A percentile compares a stretch with the other conserved stretches of the same genome.
phyloP scores from a whole-genome alignment of 1,140 invertebrate species.

The Panulirus ornatus region DNA sequence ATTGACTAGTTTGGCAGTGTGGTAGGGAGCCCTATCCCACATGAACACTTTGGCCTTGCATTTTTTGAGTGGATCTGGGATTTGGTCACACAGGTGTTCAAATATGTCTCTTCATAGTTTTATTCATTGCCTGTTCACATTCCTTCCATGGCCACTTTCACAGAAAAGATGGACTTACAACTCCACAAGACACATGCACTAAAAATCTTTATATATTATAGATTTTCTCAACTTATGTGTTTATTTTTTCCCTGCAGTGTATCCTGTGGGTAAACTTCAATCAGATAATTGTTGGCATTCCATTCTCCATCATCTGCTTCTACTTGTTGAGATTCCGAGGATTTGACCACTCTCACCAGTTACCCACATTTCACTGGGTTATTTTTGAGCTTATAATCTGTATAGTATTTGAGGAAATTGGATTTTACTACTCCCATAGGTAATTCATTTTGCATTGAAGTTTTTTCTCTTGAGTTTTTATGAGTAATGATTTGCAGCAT shows the following conservation, averaged over 20 bases:
- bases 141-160: not conserved
- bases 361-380: constrained; percentile 91
- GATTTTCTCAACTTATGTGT: not conserved
- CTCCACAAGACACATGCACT: no score
- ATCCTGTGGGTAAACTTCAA: constrained; percentile 84
- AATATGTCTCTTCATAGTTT: no score
- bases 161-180: no score
- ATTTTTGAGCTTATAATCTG: constrained; percentile 87
- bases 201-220: no score
- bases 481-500: no score
- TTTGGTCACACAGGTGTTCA: no score
- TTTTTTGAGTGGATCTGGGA: no score
- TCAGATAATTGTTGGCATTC: constrained; percentile 85
- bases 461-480: not conserved
- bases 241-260: constrained; percentile 27
- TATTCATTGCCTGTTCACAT: no score
- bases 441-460: constrained; percentile 5
- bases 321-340: constrained; percentile 85
- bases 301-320: constrained; percentile 82
- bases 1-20: no score
- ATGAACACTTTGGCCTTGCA: no score
- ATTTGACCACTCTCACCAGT: constrained; percentile 83
- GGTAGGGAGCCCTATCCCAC: no score
- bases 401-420: constrained; percentile 89
- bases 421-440: constrained; percentile 93